Evolutionary conservation across 2,797 vertebrate species (phyloP), one percentile per base, ranked within the genome.

Genomic region (Astyanax mexicanus): DNA sequence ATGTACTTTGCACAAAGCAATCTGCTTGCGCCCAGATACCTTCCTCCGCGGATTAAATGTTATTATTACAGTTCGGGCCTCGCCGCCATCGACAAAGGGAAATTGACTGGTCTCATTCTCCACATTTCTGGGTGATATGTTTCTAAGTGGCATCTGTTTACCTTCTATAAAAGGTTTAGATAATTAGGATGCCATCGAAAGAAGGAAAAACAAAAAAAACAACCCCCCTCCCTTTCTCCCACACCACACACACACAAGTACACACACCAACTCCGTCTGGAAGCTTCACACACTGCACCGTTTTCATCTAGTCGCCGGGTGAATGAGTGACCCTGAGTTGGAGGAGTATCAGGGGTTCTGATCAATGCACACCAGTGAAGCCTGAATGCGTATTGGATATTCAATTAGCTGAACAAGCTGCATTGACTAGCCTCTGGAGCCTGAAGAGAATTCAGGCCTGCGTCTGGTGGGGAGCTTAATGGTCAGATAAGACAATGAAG

Each of bases 31-130:
- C 58, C 80, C 80, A 87, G 84, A 81, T 75, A 73, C 82, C 79
- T 86, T 88, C 84, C 77, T 75, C 51, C 19, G 72, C 74, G 84
- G 85, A 64, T 71, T 85, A 86, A 86, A 88, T 85, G 83, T 74
- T 86, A 75, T 89, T 88, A 89, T 88, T 86, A 83, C 67, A 80
- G 78, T 76, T 76, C 67, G 81, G 78, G 72, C 40, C 15, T 38
- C 42, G 49, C 38, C 70, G 72, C 62, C 81, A 82, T 89, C 79
- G 85, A 68, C 84, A 84, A 75, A 64, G 70, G 75, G 27, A 74
- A 84, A 86, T 85, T 76, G 80, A 81, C 79, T 81, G 62, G 57
- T 38, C 67, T 78, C 77, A 78, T 83, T 72, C 49, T 80, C 66
- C 54, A 64, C 61, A 74, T 68, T 74, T 62, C 62, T 71, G 45